Evolutionary conservation across 2,113 vertebrate species (phyloP).

Genomic region (Cryptotis parvus): DNA sequence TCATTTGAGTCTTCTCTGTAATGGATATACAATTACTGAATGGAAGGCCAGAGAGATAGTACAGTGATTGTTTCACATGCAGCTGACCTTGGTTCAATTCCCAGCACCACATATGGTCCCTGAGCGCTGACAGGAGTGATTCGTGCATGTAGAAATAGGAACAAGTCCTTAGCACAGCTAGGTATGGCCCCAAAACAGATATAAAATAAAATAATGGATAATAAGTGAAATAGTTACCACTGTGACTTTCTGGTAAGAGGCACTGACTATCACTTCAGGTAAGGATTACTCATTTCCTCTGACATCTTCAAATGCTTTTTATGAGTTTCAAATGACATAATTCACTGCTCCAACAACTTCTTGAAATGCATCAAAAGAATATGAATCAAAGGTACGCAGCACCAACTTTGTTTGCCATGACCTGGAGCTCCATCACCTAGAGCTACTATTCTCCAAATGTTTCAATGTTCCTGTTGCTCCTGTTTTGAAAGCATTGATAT

Average conservation of each 20-base stretch:
- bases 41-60: too few relatives aligned
- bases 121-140: too few relatives aligned
- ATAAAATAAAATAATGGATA: neutral
- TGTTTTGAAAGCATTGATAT: constrained; percentile 21
- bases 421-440: neutral
- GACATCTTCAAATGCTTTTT: constrained; percentile 58
- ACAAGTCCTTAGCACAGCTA: too few relatives aligned
- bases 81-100: too few relatives aligned
- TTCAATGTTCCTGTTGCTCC: neutral
- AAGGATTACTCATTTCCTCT: constrained; percentile 78
- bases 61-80: too few relatives aligned
- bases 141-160: too few relatives aligned
- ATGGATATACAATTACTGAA: neutral
- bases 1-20: neutral
- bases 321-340: constrained; percentile 53
- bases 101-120: too few relatives aligned
- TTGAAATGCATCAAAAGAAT: constrained; percentile 19
- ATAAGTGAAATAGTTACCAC: neutral
- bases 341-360: constrained; percentile 45
- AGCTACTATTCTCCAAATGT: neutral
- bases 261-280: constrained; percentile 44
- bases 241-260: constrained; percentile 68
- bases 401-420: neutral
- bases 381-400: constrained; percentile 9
- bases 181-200: too few relatives aligned